phyloP scores from a whole-genome alignment of 2,888 invertebrate species.

The Papilio protenor region DNA sequence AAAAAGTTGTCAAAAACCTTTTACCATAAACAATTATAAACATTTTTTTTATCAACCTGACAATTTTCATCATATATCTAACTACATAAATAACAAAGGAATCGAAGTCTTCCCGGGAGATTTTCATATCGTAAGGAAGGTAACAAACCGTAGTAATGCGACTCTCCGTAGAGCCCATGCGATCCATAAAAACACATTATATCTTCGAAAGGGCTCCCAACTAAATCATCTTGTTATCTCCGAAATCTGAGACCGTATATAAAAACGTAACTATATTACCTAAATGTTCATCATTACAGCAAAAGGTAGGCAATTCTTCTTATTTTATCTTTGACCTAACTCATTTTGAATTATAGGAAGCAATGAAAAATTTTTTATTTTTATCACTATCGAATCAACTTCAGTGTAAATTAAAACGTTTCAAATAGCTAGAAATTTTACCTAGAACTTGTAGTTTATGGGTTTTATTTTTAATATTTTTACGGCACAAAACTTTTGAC shows the following conservation, averaged over 20 bases:
- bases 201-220: conserved; percentile 22
- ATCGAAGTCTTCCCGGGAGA: conserved; percentile 17
- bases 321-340: background rate
- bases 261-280: conserved; percentile 17
- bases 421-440: background rate
- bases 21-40: background rate
- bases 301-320: conserved; percentile 8
- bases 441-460: background rate
- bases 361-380: background rate
- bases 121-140: conserved; percentile 16
- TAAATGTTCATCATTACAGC: conserved; percentile 12
- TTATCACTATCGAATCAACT: background rate
- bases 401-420: too few relatives aligned
- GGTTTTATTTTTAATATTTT: background rate
- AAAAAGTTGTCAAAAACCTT: background rate
- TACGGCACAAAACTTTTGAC: background rate
- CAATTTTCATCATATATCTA: background rate
- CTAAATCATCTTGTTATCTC: conserved; percentile 39
- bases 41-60: background rate
- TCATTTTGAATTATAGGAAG: background rate
- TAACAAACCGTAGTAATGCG: conserved; percentile 33
- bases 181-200: conserved; percentile 37
- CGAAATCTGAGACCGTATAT: conserved; percentile 32
- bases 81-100: conserved; percentile 3
- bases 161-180: conserved; percentile 24